Evolutionary conservation across 2,797 vertebrate species (phyloP).

Genomic region (Sebastes trivittatus): DNA sequence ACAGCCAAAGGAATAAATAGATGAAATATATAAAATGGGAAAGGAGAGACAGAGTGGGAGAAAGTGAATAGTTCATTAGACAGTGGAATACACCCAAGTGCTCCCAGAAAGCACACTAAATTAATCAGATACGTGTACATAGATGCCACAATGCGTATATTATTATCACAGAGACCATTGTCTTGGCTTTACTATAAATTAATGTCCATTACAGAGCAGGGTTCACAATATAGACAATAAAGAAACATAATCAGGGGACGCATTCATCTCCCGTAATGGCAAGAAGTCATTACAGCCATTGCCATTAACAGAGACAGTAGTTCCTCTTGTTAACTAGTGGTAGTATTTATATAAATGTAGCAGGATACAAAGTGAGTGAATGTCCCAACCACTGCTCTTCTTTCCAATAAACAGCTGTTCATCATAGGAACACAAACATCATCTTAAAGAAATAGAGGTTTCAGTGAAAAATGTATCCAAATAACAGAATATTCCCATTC

Average conservation of each 20-base stretch:
- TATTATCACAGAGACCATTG: conserved; percentile 62
- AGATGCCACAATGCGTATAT: conserved; percentile 50
- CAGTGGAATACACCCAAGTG: conserved; percentile 44
- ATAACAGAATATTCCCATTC: not conserved
- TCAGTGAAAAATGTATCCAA: not conserved
- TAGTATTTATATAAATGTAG: not conserved
- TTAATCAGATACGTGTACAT: conserved; percentile 67
- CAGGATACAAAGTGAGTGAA: not conserved
- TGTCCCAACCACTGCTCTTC: not conserved
- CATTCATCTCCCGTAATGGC: conserved; percentile 42
- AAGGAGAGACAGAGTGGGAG: not conserved
- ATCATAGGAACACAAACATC: not conserved
- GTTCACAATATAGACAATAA: conserved; percentile 61
- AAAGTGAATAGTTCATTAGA: conserved; percentile 47
- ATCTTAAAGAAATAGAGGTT: not conserved
- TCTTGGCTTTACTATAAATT: conserved; percentile 64
- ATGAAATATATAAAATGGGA: conserved; percentile 15
- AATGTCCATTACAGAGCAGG: conserved; percentile 56
- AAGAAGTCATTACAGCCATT: conserved; percentile 24
- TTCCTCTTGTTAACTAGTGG: conserved; percentile 10
- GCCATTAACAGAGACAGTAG: conserved; percentile 13
- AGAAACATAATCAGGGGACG: conserved; percentile 25
- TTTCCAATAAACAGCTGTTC: not conserved
- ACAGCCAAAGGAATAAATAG: not conserved
- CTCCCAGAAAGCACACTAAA: conserved; percentile 56